phyloP scores from a whole-genome alignment of 2,113 vertebrate genomes.

The Hoplias malabaricus region DNA sequence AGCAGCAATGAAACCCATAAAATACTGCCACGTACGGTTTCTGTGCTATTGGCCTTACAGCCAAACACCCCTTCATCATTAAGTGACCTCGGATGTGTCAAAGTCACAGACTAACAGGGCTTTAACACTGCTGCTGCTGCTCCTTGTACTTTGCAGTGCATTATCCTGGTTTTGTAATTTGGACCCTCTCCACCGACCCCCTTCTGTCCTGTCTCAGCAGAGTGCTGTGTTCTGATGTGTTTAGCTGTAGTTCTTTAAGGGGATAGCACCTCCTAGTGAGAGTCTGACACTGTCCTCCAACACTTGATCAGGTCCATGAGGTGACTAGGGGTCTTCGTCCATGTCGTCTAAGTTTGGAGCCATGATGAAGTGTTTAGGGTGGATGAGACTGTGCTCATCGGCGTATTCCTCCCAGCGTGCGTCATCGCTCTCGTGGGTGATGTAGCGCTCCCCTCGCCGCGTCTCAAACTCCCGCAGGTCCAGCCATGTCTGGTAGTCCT shows the following conservation, averaged over 20 bases:
- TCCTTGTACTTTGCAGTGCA: not conserved
- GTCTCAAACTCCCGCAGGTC: constrained; percentile 97
- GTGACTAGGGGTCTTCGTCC: constrained; percentile 92
- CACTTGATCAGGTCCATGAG: not conserved
- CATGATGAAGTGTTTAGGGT: constrained; percentile 98
- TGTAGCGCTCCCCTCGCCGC: constrained; percentile 92
- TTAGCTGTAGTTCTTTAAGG: constrained; percentile 26
- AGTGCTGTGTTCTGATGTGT: constrained; percentile 18
- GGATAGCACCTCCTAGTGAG: constrained; percentile 4
- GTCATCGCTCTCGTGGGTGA: constrained; percentile 96
- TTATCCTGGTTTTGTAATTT: not conserved
- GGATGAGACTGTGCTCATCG: constrained; percentile 82
- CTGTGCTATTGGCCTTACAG: not conserved
- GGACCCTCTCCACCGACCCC: not conserved
- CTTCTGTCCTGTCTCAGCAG: not conserved
- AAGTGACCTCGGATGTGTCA: not conserved
- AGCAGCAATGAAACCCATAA: constrained; percentile 10
- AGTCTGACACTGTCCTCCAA: constrained; percentile 15
- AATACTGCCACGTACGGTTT: constrained; percentile 2
- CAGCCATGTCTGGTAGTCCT: constrained; percentile 98
- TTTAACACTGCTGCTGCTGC: not conserved
- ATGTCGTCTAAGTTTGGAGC: constrained; percentile 96
- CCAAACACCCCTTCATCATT: not conserved
- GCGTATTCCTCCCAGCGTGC: constrained; percentile 94
- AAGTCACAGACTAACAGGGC: not conserved